Evolutionary conservation across 2,888 invertebrate species (phyloP).

Genomic region (Ametastegia equiseti): DNA sequence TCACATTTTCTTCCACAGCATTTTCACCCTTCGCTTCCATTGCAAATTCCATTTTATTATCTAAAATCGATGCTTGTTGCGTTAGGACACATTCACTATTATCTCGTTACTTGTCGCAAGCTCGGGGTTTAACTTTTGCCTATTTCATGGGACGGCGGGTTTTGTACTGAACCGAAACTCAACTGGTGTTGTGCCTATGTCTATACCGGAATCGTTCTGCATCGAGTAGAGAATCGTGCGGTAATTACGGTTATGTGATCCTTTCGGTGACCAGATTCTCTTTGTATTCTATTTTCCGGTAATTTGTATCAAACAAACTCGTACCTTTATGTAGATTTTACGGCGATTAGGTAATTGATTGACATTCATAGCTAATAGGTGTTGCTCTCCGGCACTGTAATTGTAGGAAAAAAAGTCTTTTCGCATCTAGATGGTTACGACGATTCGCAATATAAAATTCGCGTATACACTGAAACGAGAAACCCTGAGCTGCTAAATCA

Average conservation of each 20-base stretch:
- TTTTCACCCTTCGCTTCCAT: neutral
- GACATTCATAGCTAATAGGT: constrained; percentile 5
- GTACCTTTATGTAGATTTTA: neutral
- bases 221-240: neutral
- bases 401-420: neutral
- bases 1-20: neutral
- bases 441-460: neutral
- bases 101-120: neutral
- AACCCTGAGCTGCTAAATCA: constrained; percentile 6
- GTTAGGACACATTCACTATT: neutral
- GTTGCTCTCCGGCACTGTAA: neutral
- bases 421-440: neutral
- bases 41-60: neutral
- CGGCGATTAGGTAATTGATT: constrained; percentile 36
- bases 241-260: constrained; percentile 39
- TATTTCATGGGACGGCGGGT: constrained; percentile 4
- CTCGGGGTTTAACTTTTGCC: neutral
- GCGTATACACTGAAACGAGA: neutral
- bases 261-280: constrained; percentile 27
- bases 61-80: neutral
- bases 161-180: constrained; percentile 24
- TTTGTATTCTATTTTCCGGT: constrained; percentile 36
- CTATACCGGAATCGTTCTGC: neutral
- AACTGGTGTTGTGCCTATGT: no score
- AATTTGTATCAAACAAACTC: constrained; percentile 6